phyloP scores from a whole-genome alignment of 1,140 invertebrate species.

The Tribolium madens region DNA sequence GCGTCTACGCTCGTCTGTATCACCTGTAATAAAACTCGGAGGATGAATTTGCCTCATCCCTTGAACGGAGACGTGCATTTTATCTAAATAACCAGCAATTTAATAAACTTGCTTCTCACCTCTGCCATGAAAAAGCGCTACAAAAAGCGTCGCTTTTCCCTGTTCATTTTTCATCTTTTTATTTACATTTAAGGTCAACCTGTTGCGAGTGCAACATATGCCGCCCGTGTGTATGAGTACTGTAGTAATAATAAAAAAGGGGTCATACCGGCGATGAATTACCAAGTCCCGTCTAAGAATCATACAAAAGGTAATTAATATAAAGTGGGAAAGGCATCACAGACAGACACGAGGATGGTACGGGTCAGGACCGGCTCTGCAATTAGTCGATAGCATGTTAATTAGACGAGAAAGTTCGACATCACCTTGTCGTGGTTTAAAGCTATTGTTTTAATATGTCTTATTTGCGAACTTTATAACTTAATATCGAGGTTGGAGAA shows the following conservation, averaged over 20 bases:
- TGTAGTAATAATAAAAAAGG: not conserved
- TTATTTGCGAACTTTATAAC: slow-evolving; percentile 52
- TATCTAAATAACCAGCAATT: slow-evolving; percentile 33
- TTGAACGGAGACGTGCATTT: slow-evolving; percentile 31
- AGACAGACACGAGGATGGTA: slow-evolving; percentile 52
- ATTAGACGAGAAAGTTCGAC: slow-evolving; percentile 51
- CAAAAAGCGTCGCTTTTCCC: slow-evolving; percentile 22
- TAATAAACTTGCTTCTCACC: slow-evolving; percentile 37
- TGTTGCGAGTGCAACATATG: slow-evolving; percentile 35
- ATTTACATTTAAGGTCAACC: slow-evolving; percentile 39
- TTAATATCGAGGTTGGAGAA: slow-evolving; percentile 45
- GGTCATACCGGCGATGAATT: not conserved
- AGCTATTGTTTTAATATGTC: slow-evolving; percentile 50
- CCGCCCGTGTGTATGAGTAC: slow-evolving; percentile 17
- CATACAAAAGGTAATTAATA: not conserved
- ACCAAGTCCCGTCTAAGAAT: not conserved
- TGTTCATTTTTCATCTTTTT: slow-evolving; percentile 37
- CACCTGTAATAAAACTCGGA: slow-evolving; percentile 24
- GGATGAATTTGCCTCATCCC: slow-evolving; percentile 4
- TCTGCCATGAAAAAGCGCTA: slow-evolving; percentile 27
- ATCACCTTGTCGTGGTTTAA: slow-evolving; percentile 52
- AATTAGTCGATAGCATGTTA: slow-evolving; percentile 55
- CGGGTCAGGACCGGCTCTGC: slow-evolving; percentile 45
- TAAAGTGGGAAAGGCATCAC: too few species aligned
- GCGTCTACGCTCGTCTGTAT: slow-evolving; percentile 14